Conservation (phyloP, 2,888 invertebrate species). For the Drosophila kuntzei region DNA sequence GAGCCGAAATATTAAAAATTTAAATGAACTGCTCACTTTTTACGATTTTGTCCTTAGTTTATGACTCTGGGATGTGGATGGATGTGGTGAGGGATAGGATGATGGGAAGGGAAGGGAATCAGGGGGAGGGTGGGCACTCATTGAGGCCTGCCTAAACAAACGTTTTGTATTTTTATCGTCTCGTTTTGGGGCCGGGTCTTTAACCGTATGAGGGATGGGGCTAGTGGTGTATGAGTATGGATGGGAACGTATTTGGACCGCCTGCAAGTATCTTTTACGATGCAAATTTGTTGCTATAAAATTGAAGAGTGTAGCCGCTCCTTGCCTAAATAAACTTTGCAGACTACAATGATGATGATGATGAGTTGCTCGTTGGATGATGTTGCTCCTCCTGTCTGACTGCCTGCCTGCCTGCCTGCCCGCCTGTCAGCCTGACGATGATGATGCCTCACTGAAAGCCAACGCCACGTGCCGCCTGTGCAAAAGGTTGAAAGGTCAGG, state of each 20-base stretch:
- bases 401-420: slow-evolving; percentile 5
- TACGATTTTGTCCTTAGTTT: slow-evolving; percentile 81
- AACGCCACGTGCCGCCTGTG: slow-evolving; percentile 70
- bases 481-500: slow-evolving; percentile 80
- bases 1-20: slow-evolving; percentile 79
- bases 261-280: slow-evolving; percentile 76
- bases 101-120: neutral
- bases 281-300: slow-evolving; percentile 81
- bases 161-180: slow-evolving; percentile 79
- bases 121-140: slow-evolving; percentile 25
- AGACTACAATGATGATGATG: slow-evolving; percentile 77
- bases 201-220: slow-evolving; percentile 4
- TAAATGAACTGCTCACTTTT: slow-evolving; percentile 81
- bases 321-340: slow-evolving; percentile 79
- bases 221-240: slow-evolving; percentile 12
- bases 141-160: slow-evolving; percentile 75
- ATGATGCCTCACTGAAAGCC: slow-evolving; percentile 48
- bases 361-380: slow-evolving; percentile 64
- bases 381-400: slow-evolving; percentile 7
- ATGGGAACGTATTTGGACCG: slow-evolving; percentile 34
- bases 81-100: slow-evolving; percentile 22
- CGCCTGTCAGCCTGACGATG: slow-evolving; percentile 19
- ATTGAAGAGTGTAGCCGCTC: slow-evolving; percentile 76
- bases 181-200: slow-evolving; percentile 23
- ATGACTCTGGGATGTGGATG: slow-evolving; percentile 59